These are phyloP conservation scores for Tachypleus tridentatus DNA, from an alignment of 1,140 invertebrate species.

Conservation along the genomic window DNA sequence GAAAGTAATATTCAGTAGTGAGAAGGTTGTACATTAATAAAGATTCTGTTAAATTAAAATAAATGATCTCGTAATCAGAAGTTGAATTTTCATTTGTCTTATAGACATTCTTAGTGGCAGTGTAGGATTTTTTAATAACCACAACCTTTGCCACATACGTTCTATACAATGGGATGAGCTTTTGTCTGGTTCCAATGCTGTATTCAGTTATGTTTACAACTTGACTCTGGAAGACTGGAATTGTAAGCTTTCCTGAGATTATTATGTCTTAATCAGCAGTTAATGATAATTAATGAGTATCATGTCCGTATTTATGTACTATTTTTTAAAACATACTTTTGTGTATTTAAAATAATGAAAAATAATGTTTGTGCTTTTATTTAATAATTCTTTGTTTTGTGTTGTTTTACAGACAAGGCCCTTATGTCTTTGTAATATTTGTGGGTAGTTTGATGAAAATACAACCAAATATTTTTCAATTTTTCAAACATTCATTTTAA, in stretches of 20 bases:
- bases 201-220: constrained; percentile 65
- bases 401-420: no score
- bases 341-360: no score
- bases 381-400: no score
- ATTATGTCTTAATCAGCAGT: not conserved
- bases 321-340: no score
- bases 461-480: no score
- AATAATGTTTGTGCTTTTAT: no score
- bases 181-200: constrained; percentile 56
- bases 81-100: constrained; percentile 14
- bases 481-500: no score
- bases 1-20: no score
- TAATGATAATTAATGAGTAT: not conserved
- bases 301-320: not conserved
- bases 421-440: no score
- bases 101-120: constrained; percentile 75
- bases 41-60: constrained; percentile 4
- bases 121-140: constrained; percentile 87
- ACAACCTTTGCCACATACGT: constrained; percentile 88
- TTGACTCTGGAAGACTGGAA: constrained; percentile 57
- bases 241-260: constrained; percentile 36
- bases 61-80: constrained; percentile 5
- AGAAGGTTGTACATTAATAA: no score
- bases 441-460: no score
- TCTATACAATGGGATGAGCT: constrained; percentile 94